A percentile compares a stretch with the other conserved stretches of the same genome.
phyloP scores from a whole-genome alignment of 1,140 invertebrate genomes.

The Bombus impatiens region DNA sequence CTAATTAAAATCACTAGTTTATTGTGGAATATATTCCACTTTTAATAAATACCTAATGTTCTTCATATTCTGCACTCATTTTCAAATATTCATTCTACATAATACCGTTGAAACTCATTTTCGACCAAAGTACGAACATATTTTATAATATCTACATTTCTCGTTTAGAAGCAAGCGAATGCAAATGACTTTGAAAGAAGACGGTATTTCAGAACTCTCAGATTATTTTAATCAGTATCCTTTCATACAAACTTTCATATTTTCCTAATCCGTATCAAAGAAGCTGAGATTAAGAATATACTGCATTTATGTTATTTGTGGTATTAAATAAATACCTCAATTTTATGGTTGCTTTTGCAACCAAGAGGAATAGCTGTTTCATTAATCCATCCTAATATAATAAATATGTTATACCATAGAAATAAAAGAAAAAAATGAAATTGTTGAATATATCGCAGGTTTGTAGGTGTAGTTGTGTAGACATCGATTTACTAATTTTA shows the following conservation, averaged over 20 bases:
- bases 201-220: not conserved
- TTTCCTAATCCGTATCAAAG: too few species aligned
- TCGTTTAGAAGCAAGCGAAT: not conserved
- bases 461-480: too few species aligned
- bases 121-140: not conserved
- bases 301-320: not conserved
- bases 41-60: not conserved
- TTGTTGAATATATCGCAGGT: too few species aligned
- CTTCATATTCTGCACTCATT: not conserved
- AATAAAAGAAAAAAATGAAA: not conserved
- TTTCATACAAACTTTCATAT: not conserved
- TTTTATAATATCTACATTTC: not conserved
- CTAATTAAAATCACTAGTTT: not conserved
- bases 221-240: not conserved
- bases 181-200: slow-evolving; percentile 1
- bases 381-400: not conserved
- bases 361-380: too few species aligned
- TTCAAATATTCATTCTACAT: not conserved
- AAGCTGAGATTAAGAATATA: not conserved
- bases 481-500: not conserved
- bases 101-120: not conserved
- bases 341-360: not conserved
- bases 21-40: not conserved
- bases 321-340: not conserved
- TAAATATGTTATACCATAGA: not conserved